These are phyloP conservation scores for Oriolus oriolus DNA, from an alignment of 2,113 vertebrate genomes.

Conservation along the genomic window DNA sequence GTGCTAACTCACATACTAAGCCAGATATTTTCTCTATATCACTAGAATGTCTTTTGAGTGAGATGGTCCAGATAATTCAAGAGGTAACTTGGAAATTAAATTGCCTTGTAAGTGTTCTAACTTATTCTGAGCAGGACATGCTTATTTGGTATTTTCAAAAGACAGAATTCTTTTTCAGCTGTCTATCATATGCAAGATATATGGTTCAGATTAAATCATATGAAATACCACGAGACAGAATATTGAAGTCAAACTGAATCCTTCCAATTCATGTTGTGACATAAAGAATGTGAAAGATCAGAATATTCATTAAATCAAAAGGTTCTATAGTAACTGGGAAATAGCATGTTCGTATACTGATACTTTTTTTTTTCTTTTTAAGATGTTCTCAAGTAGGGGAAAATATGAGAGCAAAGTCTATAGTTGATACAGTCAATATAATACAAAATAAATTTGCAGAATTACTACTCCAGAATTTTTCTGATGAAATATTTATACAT, in stretches of 20 bases:
- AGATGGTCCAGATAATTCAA: neutral
- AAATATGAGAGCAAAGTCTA: neutral
- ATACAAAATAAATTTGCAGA: neutral
- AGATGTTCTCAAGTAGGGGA: neutral
- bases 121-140: neutral
- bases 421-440: neutral
- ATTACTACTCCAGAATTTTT: neutral
- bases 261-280: neutral
- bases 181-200: neutral
- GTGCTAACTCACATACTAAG: neutral
- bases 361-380: neutral
- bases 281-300: neutral
- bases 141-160: neutral
- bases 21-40: neutral
- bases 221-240: neutral
- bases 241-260: neutral
- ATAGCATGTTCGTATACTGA: neutral
- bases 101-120: neutral
- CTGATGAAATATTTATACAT: neutral
- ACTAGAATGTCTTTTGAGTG: neutral
- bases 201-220: neutral
- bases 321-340: neutral
- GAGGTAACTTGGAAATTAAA: neutral
- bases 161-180: neutral
- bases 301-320: neutral